Percentiles rank a stretch among this genome's conserved stretches.
phyloP scores from a whole-genome alignment of 2,888 invertebrate genomes.

The Dione juno region DNA sequence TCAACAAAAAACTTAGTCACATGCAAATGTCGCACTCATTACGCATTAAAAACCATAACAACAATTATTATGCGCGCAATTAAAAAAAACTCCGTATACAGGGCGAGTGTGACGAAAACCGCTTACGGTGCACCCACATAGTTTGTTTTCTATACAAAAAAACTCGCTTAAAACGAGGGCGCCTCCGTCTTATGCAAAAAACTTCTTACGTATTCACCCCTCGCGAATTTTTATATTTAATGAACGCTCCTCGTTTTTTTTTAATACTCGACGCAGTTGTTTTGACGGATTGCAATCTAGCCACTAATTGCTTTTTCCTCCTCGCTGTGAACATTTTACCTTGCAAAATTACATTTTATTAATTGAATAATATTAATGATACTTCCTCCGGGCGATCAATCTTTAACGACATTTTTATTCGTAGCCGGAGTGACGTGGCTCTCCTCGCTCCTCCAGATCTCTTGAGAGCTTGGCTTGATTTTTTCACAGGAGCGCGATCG shows the following conservation, averaged over 20 bases:
- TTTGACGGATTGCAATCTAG: slow-evolving; percentile 84
- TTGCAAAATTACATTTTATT: slow-evolving; percentile 82
- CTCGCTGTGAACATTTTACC: slow-evolving; percentile 76
- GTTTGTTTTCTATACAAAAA: slow-evolving; percentile 73
- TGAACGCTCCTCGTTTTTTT: slow-evolving; percentile 79
- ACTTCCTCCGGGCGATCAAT: slow-evolving; percentile 79
- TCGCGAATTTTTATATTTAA: slow-evolving; percentile 80
- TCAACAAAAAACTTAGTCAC: slow-evolving; percentile 74
- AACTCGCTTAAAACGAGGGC: slow-evolving; percentile 73
- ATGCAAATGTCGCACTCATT: slow-evolving; percentile 82
- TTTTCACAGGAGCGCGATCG: slow-evolving; percentile 69
- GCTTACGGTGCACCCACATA: slow-evolving; percentile 81
- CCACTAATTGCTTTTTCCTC: slow-evolving; percentile 84
- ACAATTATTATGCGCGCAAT: slow-evolving; percentile 79
- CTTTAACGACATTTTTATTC: slow-evolving; percentile 83
- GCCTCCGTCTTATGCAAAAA: slow-evolving; percentile 83
- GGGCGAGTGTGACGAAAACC: slow-evolving; percentile 81
- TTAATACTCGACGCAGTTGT: slow-evolving; percentile 78
- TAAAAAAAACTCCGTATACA: slow-evolving; percentile 78
- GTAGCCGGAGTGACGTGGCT: slow-evolving; percentile 73
- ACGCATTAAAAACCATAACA: slow-evolving; percentile 80
- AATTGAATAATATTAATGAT: slow-evolving; percentile 84
- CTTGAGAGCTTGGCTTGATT: slow-evolving; percentile 60
- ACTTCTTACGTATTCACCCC: slow-evolving; percentile 83
- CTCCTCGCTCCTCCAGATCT: slow-evolving; percentile 57